Conservation (phyloP, 1,140 invertebrate genomes). For the Ostrea denselamellosa region DNA sequence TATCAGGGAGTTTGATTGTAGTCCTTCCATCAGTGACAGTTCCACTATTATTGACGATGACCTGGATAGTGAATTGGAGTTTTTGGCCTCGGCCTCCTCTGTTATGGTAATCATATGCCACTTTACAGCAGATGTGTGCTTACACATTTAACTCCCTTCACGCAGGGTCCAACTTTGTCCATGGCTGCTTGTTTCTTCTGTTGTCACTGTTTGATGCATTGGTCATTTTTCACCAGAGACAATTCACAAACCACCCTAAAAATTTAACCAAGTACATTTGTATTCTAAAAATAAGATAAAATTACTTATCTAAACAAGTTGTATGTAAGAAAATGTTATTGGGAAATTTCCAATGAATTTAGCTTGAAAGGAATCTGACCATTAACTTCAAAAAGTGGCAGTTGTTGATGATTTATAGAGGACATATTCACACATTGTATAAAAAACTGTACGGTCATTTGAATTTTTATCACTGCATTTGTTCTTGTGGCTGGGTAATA, state of each 20-base stretch:
- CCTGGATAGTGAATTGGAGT: constrained; percentile 32
- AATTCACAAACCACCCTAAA: too few relatives aligned
- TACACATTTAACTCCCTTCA: background rate
- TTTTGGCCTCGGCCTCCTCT: constrained; percentile 8
- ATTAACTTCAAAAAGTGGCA: background rate
- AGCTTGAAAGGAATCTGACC: background rate
- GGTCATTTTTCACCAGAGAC: too few relatives aligned
- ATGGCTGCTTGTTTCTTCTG: background rate
- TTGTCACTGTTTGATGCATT: background rate
- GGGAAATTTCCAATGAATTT: background rate
- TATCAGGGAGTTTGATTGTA: background rate
- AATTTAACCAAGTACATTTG: too few relatives aligned
- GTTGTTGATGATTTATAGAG: background rate
- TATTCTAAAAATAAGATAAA: too few relatives aligned
- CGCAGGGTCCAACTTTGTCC: background rate
- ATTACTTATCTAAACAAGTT: too few relatives aligned
- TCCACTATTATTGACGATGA: constrained; percentile 28
- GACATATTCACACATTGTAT: too few relatives aligned
- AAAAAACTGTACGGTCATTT: too few relatives aligned
- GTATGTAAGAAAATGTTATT: background rate
- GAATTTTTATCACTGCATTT: too few relatives aligned
- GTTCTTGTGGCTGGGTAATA: too few relatives aligned
- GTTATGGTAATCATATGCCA: background rate
- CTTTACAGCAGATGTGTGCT: background rate
- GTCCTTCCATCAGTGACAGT: constrained; percentile 21